A percentile compares a stretch with the other conserved stretches of the same genome.
Evolutionary conservation across 1,140 invertebrate genomes (phyloP).

Genomic region (Caerostris extrusa): DNA sequence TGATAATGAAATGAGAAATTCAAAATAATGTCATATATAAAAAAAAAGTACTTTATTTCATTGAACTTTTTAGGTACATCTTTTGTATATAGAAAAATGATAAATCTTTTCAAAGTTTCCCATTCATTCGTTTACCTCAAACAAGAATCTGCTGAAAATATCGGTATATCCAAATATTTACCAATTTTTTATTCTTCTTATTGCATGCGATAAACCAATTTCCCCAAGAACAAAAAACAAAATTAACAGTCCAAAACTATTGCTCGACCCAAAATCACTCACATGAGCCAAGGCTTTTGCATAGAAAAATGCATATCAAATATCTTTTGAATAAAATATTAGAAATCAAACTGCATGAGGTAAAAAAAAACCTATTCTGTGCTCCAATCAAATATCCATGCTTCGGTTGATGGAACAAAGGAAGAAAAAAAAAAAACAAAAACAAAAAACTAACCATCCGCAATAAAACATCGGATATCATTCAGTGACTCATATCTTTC

Average conservation of each 20-base stretch:
- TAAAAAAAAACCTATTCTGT: neutral
- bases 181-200: too few species aligned
- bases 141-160: too few species aligned
- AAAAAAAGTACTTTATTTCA: too few species aligned
- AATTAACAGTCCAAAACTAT: neutral
- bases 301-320: neutral
- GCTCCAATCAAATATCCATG: conserved; percentile 25
- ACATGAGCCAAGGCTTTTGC: neutral
- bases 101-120: too few species aligned
- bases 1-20: too few species aligned
- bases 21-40: too few species aligned
- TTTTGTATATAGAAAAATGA: too few species aligned
- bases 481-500: conserved; percentile 4
- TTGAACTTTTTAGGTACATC: too few species aligned
- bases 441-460: neutral
- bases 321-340: conserved; percentile 39
- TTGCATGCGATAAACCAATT: neutral
- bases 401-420: conserved; percentile 10
- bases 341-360: neutral
- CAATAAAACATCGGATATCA: conserved; percentile 39
- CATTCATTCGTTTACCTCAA: too few species aligned
- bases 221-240: neutral
- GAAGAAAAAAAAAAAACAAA: neutral
- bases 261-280: neutral
- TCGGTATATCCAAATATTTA: too few species aligned